Conservation (phyloP, 2,797 vertebrate species). For the Anolis apletophallus region DNA sequence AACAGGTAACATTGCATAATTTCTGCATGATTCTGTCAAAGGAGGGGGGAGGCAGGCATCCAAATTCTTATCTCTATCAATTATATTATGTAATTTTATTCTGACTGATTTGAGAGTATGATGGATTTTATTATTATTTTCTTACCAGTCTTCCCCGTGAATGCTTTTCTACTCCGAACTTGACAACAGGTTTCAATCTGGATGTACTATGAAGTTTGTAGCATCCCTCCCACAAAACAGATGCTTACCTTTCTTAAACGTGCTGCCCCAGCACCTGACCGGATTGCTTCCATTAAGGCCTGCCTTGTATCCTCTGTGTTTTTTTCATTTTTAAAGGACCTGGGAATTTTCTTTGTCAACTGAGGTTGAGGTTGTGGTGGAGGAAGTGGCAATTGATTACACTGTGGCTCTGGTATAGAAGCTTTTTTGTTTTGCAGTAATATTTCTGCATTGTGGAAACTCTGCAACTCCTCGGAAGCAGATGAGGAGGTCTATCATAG, state of each 20-base stretch:
- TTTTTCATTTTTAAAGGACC: constrained; percentile 35
- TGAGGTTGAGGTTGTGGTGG: constrained; percentile 50
- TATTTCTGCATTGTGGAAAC: constrained; percentile 70
- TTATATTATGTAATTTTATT: neutral
- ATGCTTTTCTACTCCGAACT: neutral
- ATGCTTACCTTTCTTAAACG: constrained; percentile 88
- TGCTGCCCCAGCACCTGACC: constrained; percentile 89
- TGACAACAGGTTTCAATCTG: neutral
- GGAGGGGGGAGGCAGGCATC: neutral
- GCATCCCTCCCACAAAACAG: neutral
- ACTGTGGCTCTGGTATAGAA: constrained; percentile 13
- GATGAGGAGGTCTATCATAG: constrained; percentile 83
- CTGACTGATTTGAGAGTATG: neutral
- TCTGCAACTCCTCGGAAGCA: constrained; percentile 85
- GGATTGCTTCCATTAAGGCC: constrained; percentile 92
- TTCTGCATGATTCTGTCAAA: neutral
- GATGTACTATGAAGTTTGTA: neutral
- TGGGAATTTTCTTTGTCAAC: constrained; percentile 48
- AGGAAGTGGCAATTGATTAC: constrained; percentile 48
- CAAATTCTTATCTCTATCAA: neutral
- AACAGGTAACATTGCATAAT: no score
- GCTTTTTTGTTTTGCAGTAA: constrained; percentile 41
- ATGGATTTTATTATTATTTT: neutral
- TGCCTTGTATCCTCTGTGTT: constrained; percentile 79
- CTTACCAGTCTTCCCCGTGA: neutral